Conservation (phyloP, 2,797 vertebrate species). For the Vultur gryphus region DNA sequence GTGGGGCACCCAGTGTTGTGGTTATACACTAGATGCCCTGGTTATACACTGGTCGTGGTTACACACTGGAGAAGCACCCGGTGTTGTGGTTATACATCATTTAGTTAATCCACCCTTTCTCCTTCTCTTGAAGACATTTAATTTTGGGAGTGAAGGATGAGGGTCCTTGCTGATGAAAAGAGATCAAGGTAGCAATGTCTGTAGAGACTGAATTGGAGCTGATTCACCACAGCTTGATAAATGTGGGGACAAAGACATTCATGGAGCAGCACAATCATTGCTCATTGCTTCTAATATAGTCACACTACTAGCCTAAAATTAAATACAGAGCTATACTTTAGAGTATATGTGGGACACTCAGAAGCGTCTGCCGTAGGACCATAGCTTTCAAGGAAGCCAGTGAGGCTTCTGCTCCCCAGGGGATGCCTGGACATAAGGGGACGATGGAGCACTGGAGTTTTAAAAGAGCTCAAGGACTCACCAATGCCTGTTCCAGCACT, state of each 20-base stretch:
- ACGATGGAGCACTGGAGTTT: rapidly evolving
- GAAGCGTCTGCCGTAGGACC: background rate
- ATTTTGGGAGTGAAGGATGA: background rate
- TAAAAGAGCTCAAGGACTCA: background rate
- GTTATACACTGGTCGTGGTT: background rate
- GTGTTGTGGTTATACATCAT: background rate
- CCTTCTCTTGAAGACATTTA: background rate
- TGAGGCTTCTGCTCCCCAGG: background rate
- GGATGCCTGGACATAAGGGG: background rate
- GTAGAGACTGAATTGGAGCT: background rate
- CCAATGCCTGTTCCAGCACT: background rate
- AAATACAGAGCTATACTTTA: background rate
- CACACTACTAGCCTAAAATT: background rate
- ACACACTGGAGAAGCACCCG: background rate
- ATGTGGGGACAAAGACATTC: background rate
- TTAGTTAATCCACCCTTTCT: background rate
- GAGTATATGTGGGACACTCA: background rate
- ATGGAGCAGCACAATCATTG: background rate
- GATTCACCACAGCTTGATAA: background rate
- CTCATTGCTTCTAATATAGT: background rate
- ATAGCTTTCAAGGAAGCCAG: background rate
- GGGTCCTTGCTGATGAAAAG: background rate
- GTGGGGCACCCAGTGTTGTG: rapidly evolving
- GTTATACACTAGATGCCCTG: background rate
- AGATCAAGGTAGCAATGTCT: background rate